Evolutionary conservation across 2,888 invertebrate species (phyloP).

Genomic region (Pemphredon lugubris): DNA sequence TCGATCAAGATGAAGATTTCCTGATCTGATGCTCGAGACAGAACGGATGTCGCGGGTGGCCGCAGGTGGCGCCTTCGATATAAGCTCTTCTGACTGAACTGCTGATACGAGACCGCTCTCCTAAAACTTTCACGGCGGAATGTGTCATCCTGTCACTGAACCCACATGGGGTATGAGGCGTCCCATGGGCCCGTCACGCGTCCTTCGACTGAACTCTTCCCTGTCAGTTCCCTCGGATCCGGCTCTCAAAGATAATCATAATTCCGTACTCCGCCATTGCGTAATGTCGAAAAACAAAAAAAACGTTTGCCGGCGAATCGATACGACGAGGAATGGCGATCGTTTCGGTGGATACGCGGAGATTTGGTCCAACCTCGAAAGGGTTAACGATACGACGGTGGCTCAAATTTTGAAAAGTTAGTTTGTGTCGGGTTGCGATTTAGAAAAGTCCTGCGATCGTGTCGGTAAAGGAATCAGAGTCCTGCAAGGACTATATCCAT

Average conservation of each 20-base stretch:
- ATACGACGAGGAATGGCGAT: background rate
- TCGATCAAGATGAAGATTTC: constrained; percentile 76
- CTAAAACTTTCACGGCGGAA: constrained; percentile 78
- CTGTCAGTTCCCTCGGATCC: constrained; percentile 31
- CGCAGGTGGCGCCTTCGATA: constrained; percentile 78
- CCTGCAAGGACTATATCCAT: no score
- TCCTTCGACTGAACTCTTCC: constrained; percentile 36
- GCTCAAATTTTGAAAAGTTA: no score
- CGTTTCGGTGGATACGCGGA: no score
- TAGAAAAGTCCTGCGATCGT: no score
- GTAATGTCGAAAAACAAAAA: constrained; percentile 12
- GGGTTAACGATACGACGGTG: no score
- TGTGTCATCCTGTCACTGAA: constrained; percentile 80
- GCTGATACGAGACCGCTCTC: constrained; percentile 72
- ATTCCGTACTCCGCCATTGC: constrained; percentile 18
- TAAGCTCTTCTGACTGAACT: constrained; percentile 72
- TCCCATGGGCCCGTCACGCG: constrained; percentile 71
- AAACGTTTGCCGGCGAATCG: background rate
- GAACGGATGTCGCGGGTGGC: constrained; percentile 76
- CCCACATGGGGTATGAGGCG: constrained; percentile 69
- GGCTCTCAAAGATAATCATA: constrained; percentile 21
- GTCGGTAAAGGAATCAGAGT: no score
- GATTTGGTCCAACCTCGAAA: no score
- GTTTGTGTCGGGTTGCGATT: no score
- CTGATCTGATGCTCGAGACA: constrained; percentile 67